Percentiles rank a stretch among this genome's conserved stretches.
These are phyloP conservation scores for Pyrochroa serraticornis DNA, from an alignment of 2,888 invertebrate genomes.

Conservation along the genomic window DNA sequence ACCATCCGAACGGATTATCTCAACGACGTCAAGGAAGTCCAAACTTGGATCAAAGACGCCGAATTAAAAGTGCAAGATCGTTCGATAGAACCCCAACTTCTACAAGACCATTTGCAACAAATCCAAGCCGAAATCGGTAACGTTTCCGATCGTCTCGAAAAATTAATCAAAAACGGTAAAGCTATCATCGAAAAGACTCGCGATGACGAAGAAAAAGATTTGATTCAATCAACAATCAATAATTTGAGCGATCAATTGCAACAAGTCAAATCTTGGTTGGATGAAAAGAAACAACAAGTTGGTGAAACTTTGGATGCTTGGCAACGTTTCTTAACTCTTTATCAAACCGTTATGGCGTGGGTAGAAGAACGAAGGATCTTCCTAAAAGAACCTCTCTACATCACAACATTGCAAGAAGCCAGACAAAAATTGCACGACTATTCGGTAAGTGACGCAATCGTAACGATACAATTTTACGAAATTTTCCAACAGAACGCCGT, in stretches of 20 bases:
- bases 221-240: conserved; percentile 76
- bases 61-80: conserved; percentile 81
- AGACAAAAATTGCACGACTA: conserved; percentile 87
- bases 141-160: conserved; percentile 77
- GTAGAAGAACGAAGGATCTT: conserved; percentile 81
- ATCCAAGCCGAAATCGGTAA: conserved; percentile 76
- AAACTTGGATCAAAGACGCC: conserved; percentile 82
- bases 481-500: conserved; percentile 70
- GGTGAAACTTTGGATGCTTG: conserved; percentile 89
- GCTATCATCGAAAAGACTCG: conserved; percentile 79
- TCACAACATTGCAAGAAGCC: conserved; percentile 80
- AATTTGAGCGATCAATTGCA: conserved; percentile 79
- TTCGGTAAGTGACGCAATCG: conserved; percentile 64
- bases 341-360: conserved; percentile 84
- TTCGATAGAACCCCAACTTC: conserved; percentile 74
- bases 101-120: conserved; percentile 78
- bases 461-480: no score
- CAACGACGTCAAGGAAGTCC: conserved; percentile 79
- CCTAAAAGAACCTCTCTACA: conserved; percentile 76
- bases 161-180: conserved; percentile 78
- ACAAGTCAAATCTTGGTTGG: conserved; percentile 79
- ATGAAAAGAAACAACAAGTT: conserved; percentile 82
- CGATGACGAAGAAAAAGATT: conserved; percentile 76
- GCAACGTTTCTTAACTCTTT: conserved; percentile 82
- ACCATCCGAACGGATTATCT: conserved; percentile 82